A percentile compares a stretch with the other conserved stretches of the same genome.
Evolutionary conservation across 1,140 invertebrate genomes (phyloP).

Genomic region (Caenorhabditis latens): DNA sequence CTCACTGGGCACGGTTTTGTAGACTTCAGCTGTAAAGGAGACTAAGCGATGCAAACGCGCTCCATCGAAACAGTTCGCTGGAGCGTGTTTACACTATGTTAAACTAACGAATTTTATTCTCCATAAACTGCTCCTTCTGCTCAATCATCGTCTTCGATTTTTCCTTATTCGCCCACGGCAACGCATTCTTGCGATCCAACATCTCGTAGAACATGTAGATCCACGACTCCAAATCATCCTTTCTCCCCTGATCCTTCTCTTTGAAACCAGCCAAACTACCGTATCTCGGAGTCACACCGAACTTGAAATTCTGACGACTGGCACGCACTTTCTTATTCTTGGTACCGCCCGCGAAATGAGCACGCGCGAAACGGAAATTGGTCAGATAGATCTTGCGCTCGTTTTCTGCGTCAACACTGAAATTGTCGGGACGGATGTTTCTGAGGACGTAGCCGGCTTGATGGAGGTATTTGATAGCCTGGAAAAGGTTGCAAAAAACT

Average conservation of each 20-base stretch:
- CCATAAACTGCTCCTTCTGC: constrained; percentile 46
- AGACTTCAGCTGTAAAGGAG: constrained; percentile 3
- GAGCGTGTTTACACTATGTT: neutral
- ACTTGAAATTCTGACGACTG: neutral
- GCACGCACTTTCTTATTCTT: neutral
- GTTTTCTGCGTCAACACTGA: neutral
- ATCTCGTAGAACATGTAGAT: constrained; percentile 34
- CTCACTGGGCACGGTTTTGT: neutral
- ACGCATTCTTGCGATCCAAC: neutral
- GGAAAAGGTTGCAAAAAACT: neutral
- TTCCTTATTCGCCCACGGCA: neutral
- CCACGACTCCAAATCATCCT: constrained; percentile 45
- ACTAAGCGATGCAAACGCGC: no score
- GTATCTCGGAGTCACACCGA: neutral
- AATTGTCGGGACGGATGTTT: constrained; percentile 4
- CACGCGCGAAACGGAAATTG: neutral
- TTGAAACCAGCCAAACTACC: neutral
- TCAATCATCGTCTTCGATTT: constrained; percentile 2
- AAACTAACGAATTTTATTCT: neutral
- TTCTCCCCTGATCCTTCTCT: constrained; percentile 9
- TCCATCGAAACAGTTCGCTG: neutral
- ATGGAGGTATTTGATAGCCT: constrained; percentile 20
- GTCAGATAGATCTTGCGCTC: neutral
- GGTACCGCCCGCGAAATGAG: neutral
- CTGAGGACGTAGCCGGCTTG: constrained; percentile 14